Evolutionary conservation across 2,797 vertebrate species (phyloP), one percentile per base, ranked within the genome.

Genomic region (Dendrocincla tyrannina): DNA sequence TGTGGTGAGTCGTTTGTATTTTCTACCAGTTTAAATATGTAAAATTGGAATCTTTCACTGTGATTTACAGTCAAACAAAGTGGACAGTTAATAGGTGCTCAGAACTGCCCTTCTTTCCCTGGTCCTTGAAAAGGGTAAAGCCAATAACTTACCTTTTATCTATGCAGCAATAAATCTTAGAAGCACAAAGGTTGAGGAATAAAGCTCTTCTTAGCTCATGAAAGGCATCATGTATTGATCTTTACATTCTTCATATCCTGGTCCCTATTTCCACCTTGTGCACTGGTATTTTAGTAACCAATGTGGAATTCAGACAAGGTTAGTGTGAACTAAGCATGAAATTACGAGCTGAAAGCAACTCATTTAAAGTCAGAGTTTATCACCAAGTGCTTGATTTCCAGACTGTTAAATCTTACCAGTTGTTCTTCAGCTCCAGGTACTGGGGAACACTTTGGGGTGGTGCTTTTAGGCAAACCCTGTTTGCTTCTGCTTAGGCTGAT

Each of bases 51-150:
- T 52, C 18, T 91, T 89, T 78, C 37, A 60, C 53, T 14, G n/a
- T 86, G 69, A 88, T 93, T 91, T 95, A 90, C 39, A 56, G 83
- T 77, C 25, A 77, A 77, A 89, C 88, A 52, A 91, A 91, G 66
- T 82, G 53, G 62, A 41, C 49, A 64, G 68, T 84, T 90, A 66
- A 80, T 63, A 91, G 68, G 41, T 64, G 68, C 62, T 90, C 66
- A 37, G 58, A 88, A 75, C 53, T 84, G 79, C 37, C 53, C 68
- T 94, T 89, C 64, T 83, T 91, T 85, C 69, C 35, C 39, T 83
- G 56, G 86, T 78, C 91, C 91, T 96, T 94, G 78, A 37, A 92
- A 93, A 86, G 59, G 77, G 53, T 88, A 86, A 88, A 85, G 77
- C 52, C 39, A 52, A 16, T 93, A 91, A 90, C 66, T 69, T 77